Evolutionary conservation across 1,140 invertebrate genomes (phyloP).

Genomic region (Procambarus clarkii): DNA sequence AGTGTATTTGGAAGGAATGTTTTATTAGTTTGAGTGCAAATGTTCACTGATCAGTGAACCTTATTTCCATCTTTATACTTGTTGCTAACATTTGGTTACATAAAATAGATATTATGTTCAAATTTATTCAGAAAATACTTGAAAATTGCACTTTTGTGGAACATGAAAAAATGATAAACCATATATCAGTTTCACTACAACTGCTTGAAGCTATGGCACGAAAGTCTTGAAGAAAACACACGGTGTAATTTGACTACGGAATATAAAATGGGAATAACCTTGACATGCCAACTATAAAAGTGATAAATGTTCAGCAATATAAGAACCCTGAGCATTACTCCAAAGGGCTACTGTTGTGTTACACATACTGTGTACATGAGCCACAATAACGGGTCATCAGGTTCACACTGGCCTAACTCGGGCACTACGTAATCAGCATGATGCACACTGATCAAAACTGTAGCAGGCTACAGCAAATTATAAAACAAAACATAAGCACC

Average conservation of each 20-base stretch:
- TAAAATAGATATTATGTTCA: slow-evolving; percentile 15
- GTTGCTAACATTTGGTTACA: slow-evolving; percentile 16
- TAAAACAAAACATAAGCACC: slow-evolving; percentile 33
- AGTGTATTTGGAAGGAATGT: slow-evolving; percentile 9
- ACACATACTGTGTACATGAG: neutral
- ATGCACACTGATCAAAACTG: slow-evolving; percentile 26
- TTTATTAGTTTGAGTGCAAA: slow-evolving; percentile 13
- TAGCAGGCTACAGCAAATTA: neutral
- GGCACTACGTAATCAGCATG: slow-evolving; percentile 28
- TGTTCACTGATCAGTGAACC: slow-evolving; percentile 18
- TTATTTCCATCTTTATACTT: slow-evolving; percentile 1
- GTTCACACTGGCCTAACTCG: slow-evolving; percentile 39
- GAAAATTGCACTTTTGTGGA: slow-evolving; percentile 47
- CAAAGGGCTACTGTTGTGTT: slow-evolving; percentile 11
- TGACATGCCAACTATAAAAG: slow-evolving; percentile 30
- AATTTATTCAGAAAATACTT: neutral
- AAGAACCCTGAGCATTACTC: slow-evolving; percentile 28
- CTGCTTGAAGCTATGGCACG: slow-evolving; percentile 50
- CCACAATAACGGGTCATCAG: slow-evolving; percentile 9
- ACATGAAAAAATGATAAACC: slow-evolving; percentile 5
- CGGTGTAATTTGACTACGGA: slow-evolving; percentile 2
- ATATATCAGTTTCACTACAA: slow-evolving; percentile 5
- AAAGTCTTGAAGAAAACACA: slow-evolving; percentile 20
- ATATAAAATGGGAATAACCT: neutral
- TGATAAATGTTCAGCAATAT: neutral